Evolutionary conservation across 2,888 invertebrate species (phyloP).

Genomic region (Parnassius orleans): DNA sequence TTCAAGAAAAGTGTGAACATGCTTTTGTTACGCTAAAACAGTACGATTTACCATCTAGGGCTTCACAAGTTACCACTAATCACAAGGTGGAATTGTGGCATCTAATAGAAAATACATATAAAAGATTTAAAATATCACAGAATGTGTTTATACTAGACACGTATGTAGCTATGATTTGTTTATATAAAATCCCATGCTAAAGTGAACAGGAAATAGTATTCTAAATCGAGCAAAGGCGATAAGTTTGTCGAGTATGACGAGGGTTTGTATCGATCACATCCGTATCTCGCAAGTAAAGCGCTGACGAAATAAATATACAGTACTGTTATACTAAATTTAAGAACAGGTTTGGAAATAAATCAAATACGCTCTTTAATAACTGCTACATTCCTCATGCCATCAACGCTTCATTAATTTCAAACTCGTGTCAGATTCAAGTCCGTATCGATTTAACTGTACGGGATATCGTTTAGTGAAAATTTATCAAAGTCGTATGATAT

Average conservation of each 20-base stretch:
- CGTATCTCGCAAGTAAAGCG: constrained; percentile 26
- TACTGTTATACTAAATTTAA: constrained; percentile 30
- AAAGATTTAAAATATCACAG: too few species aligned
- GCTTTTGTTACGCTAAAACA: too few species aligned
- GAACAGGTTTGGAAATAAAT: constrained; percentile 43
- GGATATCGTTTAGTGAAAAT: constrained; percentile 2
- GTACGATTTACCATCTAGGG: too few species aligned
- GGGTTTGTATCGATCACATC: constrained; percentile 13
- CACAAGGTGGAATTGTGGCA: too few species aligned
- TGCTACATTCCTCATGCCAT: constrained; percentile 52
- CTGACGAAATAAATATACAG: constrained; percentile 29
- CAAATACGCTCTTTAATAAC: constrained; percentile 47
- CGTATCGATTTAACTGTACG: constrained; percentile 14
- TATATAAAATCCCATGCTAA: too few species aligned
- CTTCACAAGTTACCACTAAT: too few species aligned
- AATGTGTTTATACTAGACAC: too few species aligned
- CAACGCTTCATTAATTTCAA: constrained; percentile 36
- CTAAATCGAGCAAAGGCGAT: constrained; percentile 11
- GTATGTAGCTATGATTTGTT: too few species aligned
- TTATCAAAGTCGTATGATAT: too few species aligned
- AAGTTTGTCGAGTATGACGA: constrained; percentile 22
- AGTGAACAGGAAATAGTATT: constrained; percentile 6
- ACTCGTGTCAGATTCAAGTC: constrained; percentile 33
- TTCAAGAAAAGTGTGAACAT: too few species aligned
- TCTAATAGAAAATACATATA: too few species aligned